phyloP scores from a whole-genome alignment of 2,797 vertebrate genomes.

The Girardinus metallicus region DNA sequence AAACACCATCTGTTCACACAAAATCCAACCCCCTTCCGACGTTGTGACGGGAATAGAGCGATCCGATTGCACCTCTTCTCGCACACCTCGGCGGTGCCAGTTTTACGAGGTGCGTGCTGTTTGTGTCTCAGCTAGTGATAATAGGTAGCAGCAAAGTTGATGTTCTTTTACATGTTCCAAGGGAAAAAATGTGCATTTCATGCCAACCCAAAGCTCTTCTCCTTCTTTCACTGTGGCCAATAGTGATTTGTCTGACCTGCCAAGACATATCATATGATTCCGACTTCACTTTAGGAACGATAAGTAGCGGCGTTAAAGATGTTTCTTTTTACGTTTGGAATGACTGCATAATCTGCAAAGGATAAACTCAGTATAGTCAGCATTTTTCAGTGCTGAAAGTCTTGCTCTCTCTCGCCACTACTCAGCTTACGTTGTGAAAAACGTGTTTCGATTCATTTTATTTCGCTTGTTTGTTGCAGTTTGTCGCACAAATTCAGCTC shows the following conservation, averaged over 20 bases:
- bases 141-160: slow-evolving; percentile 54
- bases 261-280: not conserved
- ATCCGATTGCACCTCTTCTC: slow-evolving; percentile 85
- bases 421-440: not conserved
- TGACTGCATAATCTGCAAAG: not conserved
- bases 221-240: no score
- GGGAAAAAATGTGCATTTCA: not conserved
- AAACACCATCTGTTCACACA: slow-evolving; percentile 92
- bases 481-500: not conserved
- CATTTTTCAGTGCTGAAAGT: not conserved
- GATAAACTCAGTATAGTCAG: not conserved
- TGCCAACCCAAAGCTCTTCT: no score
- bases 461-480: not conserved
- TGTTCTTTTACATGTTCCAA: slow-evolving; percentile 51
- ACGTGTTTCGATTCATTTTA: not conserved
- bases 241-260: not conserved
- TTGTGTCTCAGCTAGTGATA: slow-evolving; percentile 44
- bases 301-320: not conserved
- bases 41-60: slow-evolving; percentile 73
- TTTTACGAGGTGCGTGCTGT: slow-evolving; percentile 51
- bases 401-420: not conserved
- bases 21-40: slow-evolving; percentile 70
- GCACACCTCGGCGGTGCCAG: slow-evolving; percentile 75
- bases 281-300: not conserved
- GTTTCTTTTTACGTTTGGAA: not conserved